These are phyloP conservation scores for Sphaeridia pumilis DNA, from an alignment of 2,888 invertebrate species.

Conservation along the genomic window DNA sequence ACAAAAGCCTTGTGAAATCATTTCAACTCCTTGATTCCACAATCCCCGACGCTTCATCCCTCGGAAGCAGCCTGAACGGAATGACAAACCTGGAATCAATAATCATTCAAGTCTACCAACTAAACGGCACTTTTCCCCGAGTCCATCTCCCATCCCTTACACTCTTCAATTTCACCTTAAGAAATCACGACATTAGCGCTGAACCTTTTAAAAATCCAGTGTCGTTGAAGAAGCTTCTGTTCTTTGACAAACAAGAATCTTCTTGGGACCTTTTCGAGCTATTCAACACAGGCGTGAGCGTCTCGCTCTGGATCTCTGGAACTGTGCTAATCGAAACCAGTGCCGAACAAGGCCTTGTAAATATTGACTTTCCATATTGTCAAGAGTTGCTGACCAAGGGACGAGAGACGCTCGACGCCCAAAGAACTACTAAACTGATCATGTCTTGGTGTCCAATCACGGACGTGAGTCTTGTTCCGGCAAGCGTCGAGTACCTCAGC, in stretches of 20 bases:
- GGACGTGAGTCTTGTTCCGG: background rate
- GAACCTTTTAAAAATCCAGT: background rate
- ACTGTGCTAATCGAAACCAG: background rate
- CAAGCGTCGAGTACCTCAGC: background rate
- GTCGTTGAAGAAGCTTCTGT: background rate
- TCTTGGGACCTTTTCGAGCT: background rate
- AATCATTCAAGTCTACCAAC: background rate
- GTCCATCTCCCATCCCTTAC: background rate
- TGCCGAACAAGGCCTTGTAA: background rate
- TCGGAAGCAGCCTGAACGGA: background rate
- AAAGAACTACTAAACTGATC: background rate
- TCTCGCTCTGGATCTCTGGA: background rate
- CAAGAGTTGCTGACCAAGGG: background rate
- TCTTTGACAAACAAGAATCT: background rate
- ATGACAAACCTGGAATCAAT: background rate
- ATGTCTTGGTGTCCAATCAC: background rate
- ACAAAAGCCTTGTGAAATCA: background rate
- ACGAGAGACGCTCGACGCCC: background rate
- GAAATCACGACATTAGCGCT: background rate
- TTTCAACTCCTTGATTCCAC: background rate
- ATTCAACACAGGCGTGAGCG: background rate
- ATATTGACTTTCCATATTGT: background rate
- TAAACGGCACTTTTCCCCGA: background rate
- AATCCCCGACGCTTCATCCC: background rate
- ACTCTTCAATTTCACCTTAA: background rate